Percentiles rank a stretch among this genome's conserved stretches.
Conservation (phyloP, 2,797 vertebrate genomes). For the Malacoctenus gilli region DNA sequence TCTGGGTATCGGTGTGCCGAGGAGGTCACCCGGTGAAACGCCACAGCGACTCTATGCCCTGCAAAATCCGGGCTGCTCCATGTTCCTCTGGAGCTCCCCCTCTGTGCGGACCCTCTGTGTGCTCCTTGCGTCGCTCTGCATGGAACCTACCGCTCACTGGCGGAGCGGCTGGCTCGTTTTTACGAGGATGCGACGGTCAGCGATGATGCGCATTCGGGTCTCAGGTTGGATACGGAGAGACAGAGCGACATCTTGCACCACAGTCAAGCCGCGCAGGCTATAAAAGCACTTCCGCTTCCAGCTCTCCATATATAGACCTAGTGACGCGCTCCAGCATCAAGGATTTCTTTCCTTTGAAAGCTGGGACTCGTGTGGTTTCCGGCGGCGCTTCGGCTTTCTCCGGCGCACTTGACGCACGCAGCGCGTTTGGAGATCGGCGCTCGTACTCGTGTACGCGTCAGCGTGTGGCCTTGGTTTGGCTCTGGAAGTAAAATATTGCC, state of each 20-base stretch:
- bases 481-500: no score
- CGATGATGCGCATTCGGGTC: constrained; percentile 61
- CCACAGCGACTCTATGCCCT: constrained; percentile 30
- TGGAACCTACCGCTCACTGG: constrained; percentile 18
- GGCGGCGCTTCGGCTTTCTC: not conserved
- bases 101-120: constrained; percentile 31
- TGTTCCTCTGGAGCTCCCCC: constrained; percentile 35
- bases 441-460: no score
- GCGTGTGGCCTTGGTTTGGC: no score
- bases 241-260: constrained; percentile 64
- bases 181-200: constrained; percentile 34
- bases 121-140: not conserved
- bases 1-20: constrained; percentile 20
- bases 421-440: not conserved
- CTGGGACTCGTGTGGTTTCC: not conserved
- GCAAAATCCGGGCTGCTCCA: constrained; percentile 44
- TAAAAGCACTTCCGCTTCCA: not conserved
- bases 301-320: constrained; percentile 49
- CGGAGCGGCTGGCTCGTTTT: constrained; percentile 18
- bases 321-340: fast-evolving
- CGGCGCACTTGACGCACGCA: constrained; percentile 6
- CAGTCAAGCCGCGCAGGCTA: not conserved
- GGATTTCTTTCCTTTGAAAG: constrained; percentile 27
- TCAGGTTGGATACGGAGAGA: constrained; percentile 47
- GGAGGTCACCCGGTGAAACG: constrained; percentile 37